Conservation (phyloP, 37 sponge, comb jelly and placozoan species). For the Oopsacas minuta region DNA sequence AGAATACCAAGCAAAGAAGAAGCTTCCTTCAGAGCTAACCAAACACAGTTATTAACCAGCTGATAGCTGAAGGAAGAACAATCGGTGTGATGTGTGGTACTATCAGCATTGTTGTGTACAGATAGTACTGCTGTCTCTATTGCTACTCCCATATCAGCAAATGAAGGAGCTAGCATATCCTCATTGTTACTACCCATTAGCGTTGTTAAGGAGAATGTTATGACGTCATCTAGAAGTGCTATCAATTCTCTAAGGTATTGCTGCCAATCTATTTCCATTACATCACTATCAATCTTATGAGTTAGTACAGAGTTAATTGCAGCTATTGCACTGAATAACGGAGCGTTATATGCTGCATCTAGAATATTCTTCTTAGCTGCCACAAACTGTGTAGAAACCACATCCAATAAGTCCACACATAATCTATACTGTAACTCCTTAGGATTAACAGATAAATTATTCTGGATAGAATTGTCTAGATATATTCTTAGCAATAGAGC, state of each 20-base stretch:
- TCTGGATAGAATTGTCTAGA: background rate
- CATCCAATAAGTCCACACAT: background rate
- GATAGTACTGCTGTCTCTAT: background rate
- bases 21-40: background rate
- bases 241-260: background rate
- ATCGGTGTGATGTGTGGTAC: background rate
- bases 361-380: constrained; percentile 1
- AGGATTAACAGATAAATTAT: background rate
- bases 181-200: background rate
- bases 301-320: background rate
- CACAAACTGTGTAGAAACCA: background rate
- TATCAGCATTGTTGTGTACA: background rate
- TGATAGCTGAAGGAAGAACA: constrained; percentile 14
- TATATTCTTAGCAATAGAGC: background rate
- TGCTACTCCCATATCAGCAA: constrained; percentile 13
- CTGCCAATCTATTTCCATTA: background rate
- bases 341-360: background rate
- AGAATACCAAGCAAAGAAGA: background rate
- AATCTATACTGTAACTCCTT: background rate
- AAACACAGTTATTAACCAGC: constrained; percentile 4
- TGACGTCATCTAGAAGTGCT: background rate
- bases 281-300: background rate
- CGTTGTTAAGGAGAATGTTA: background rate
- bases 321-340: background rate
- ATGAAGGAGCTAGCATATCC: background rate